Conservation (phyloP, 2,888 invertebrate genomes). For the Xylophagus ater region DNA sequence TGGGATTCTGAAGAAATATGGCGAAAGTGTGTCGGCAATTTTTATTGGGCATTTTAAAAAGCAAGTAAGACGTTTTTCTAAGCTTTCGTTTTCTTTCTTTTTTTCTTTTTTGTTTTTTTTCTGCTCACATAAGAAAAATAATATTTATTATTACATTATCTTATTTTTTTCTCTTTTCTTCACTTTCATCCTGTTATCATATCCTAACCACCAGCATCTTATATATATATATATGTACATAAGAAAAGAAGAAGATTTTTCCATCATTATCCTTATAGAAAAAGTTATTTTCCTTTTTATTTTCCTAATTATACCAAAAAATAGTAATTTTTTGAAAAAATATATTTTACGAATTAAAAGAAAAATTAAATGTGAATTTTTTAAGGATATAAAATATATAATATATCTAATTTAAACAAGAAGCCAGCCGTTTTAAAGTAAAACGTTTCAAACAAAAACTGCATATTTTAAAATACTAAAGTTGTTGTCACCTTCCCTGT, state of each 20-base stretch:
- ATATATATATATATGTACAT: constrained; percentile 3
- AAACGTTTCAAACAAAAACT: neutral
- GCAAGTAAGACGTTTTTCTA: constrained; percentile 35
- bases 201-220: too few species aligned
- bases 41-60: constrained; percentile 42
- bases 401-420: neutral
- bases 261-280: too few species aligned
- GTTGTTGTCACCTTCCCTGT: constrained; percentile 37
- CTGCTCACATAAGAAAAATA: too few species aligned
- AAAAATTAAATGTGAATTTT: constrained; percentile 4
- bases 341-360: too few species aligned
- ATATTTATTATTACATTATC: constrained; percentile 25
- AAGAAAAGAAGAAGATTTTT: too few species aligned
- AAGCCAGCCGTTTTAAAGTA: neutral
- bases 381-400: constrained; percentile 2
- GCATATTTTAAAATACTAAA: constrained; percentile 3
- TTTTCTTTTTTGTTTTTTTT: too few species aligned
- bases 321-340: too few species aligned
- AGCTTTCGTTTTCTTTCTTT: too few species aligned
- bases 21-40: constrained; percentile 43
- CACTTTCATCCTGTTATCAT: constrained; percentile 2
- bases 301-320: too few species aligned
- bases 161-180: constrained; percentile 17
- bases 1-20: constrained; percentile 42
- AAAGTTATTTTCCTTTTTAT: too few species aligned